Evolutionary conservation across 92 coral and sea anemone species (phyloP), one percentile per base, ranked within the genome.

Genomic region (Anthopleura xanthogrammica): DNA sequence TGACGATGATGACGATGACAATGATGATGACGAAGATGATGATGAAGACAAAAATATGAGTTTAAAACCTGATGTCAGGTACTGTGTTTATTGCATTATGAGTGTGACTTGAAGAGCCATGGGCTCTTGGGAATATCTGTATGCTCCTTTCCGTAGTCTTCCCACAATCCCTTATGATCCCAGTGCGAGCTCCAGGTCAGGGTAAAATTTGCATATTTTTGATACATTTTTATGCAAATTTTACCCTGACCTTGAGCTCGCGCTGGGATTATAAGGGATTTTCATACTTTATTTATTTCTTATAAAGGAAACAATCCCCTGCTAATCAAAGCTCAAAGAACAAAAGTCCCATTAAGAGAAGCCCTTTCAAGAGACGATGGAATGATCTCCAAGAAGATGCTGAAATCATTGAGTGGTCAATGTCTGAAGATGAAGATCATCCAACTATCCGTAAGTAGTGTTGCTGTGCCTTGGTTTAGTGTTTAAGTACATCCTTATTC

Each of bases 381-480:
- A 92, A 90, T 60, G 90, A 85, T 22, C 81, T 55, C 9, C 95
- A 92, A n/a, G 77, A 85, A 68, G 82, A 82, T 80, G 95, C 91
- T 16, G 90, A 85, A 75, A 57, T 58, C 20, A 39, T 92, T 3
- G 88, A 87, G 16, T 92, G 95, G 95, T 79, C 87, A 42, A 75
- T 74, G 23, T 88, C 91, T 24, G 92, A 88, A 75, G 92, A 86
- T 19, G 54, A 64, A 13, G 62, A 82, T 24, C 77, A 77, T 43
- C 75, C 75, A 80, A 16, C 23, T 1, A n/a, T 78, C 55, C 19
- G 82, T 78, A 60, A 78, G 82, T 55, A 12, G 41, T 17, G 7
- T 9, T 46, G 50, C 50, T 46, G 50, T 46, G 50, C 50, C 50
- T 46, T 46, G 50, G 50, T 9, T 46, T 46, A 46, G 7, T 5